Evolutionary conservation across 2,888 invertebrate species (phyloP), one percentile per base, ranked within the genome.

Genomic region (Anticlea derivata): DNA sequence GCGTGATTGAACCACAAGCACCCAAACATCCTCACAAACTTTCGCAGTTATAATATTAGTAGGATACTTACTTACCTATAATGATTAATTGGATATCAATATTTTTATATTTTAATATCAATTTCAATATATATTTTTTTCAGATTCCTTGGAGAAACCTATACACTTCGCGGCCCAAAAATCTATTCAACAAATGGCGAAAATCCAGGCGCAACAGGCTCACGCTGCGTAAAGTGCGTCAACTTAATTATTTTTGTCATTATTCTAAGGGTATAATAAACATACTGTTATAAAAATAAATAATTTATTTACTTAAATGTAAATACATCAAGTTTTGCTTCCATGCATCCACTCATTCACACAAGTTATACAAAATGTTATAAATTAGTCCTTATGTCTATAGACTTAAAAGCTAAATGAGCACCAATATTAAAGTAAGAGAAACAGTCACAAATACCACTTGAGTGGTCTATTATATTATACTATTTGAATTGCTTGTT

Each of bases 101-200:
- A n/a, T n/a, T n/a, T 17, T 17, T 17, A 17, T 17, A 17, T 17
- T 4, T 17, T 3, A n/a, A n/a, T n/a, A 17, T 17, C 17, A 17
- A 4, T 17, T 17, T 2, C 2, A 17, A 17, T 3, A 17, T 17
- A 17, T 17, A n/a, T 6, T 39, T 1, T 29, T 54, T 65, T 7
- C 86, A 96, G 96, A 96, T 90, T 92, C 94, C 73, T 76, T 97
- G 70, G 96, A 97, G 29, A 86, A 92, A 11, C 92, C 93, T 52
- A 94, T 96, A 46, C 96, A 96, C 74, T 93, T 94, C 70, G 95
- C 96, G 7, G 96, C 96, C 1, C 89, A 94, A 24, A 95, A 95
- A 69, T 92, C 93, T 30, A 80, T 95, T 20, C 91, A 94, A 67
- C 92, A 91, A 64, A 77, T 86, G 70, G 79, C 87, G 1, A 92